Evolutionary conservation across 2,888 invertebrate genomes (phyloP), one percentile per base, ranked within the genome.

Genomic region (Netelia melanura): DNA sequence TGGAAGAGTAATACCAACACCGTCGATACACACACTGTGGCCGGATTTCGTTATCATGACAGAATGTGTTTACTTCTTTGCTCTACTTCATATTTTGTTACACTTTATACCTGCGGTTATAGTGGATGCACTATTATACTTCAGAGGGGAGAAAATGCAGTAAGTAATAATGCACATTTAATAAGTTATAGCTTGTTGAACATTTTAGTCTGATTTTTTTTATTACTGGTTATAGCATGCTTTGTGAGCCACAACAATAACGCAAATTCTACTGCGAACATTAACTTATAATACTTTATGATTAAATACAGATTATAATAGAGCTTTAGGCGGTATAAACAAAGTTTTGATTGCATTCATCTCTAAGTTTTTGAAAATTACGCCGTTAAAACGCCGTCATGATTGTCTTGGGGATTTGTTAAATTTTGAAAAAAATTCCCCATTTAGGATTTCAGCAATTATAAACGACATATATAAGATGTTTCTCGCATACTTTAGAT

Each of bases 91-190:
- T 23, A 10, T 90, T 43, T 2, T 91, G 0, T 74, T 89, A 1
- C 92, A 92, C 64, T 81, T 88, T 14, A 44, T 92, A 3, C 92
- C 92, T 2, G 90, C 90, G 2, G 0, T 89, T 3, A 0, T 92
- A 0, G 9, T 71, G 0, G 93, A 92, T 65, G n/a, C 82, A 0
- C 88, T 3, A 11, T 85, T 0, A 0, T 91, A 21, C 11, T 17
- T 89, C 87, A 14, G 78, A 72, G 56, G 89, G n/a, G 87, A 88
- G 21, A 88, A 89, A 75, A 89, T 90, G 17, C 75, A 77, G 93
- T 92, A 87, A 90, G 91, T 87, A 61, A 62, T 11, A 6, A 48
- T 3, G 14, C 14, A 14, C 10, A 14, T 48, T 48, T 48, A 14
- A 3, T 48, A 1, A 11, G 9, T 48, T 48, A 48, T 48, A 48